A percentile compares a stretch with the other conserved stretches of the same genome.
phyloP scores from a whole-genome alignment of 2,113 vertebrate species.

The Epinephelus fuscoguttatus region DNA sequence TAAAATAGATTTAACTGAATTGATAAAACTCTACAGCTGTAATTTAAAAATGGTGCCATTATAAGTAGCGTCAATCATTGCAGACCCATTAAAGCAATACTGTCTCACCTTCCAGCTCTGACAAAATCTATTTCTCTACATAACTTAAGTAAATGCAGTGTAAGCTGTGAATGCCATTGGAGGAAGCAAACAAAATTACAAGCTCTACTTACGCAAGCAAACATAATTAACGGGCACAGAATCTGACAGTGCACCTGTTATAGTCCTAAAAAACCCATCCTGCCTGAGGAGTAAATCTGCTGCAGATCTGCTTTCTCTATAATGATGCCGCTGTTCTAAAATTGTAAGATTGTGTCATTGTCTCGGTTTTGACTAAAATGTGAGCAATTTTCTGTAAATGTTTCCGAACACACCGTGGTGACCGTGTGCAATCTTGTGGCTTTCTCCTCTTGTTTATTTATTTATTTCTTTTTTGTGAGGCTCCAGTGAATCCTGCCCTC shows the following conservation, averaged over 20 bases:
- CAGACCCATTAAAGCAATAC: background rate
- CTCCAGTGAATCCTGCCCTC: constrained; percentile 39
- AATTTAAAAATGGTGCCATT: background rate
- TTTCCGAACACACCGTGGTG: background rate
- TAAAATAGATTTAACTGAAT: background rate
- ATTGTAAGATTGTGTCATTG: constrained; percentile 29
- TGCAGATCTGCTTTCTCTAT: constrained; percentile 26
- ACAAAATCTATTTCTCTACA: constrained; percentile 28
- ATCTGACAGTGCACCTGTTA: constrained; percentile 74
- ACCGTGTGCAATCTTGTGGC: constrained; percentile 7
- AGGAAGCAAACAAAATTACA: constrained; percentile 71
- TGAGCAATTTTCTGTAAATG: constrained; percentile 20
- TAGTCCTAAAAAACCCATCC: constrained; percentile 48
- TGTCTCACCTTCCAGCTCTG: constrained; percentile 15
- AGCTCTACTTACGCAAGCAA: constrained; percentile 61
- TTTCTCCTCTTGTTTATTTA: constrained; percentile 20
- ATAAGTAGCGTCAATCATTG: background rate
- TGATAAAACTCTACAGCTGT: background rate
- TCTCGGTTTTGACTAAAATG: constrained; percentile 30
- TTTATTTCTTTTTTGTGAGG: background rate
- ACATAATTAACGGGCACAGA: constrained; percentile 65
- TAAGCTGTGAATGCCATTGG: constrained; percentile 23
- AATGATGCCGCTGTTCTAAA: constrained; percentile 39
- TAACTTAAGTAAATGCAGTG: constrained; percentile 35
- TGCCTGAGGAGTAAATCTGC: constrained; percentile 69